Evolutionary conservation across 2,797 vertebrate species (phyloP).

Genomic region (Eospalax fontanierii): DNA sequence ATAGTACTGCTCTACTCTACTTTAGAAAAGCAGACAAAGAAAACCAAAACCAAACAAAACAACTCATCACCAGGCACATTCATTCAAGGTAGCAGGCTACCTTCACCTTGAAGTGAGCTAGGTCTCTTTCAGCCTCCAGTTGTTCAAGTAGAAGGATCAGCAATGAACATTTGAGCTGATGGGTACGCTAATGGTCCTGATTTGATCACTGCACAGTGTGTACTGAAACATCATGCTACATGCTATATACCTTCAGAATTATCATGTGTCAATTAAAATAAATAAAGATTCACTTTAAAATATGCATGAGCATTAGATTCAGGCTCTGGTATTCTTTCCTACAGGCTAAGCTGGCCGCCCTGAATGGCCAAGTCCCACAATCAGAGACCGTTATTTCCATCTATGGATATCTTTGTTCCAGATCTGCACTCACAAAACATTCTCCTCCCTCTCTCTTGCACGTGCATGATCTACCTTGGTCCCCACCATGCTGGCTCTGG

Average conservation of each 20-base stretch:
- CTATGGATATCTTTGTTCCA: background rate
- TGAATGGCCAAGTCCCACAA: background rate
- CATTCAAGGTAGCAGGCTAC: background rate
- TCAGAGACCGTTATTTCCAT: background rate
- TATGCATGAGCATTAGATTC: background rate
- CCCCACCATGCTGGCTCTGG: background rate
- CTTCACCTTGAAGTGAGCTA: background rate
- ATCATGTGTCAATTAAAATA: no score
- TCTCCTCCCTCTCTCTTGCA: background rate
- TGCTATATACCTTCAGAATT: background rate
- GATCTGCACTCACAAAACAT: background rate
- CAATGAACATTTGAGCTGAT: background rate
- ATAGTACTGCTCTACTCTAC: background rate
- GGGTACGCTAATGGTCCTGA: background rate
- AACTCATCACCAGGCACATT: background rate
- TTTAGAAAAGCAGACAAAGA: background rate
- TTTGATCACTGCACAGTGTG: background rate
- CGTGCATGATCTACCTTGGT: fast-evolving
- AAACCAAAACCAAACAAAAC: no score
- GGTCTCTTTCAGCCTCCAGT: background rate
- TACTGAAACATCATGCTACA: background rate
- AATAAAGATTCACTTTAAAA: background rate
- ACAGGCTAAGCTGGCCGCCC: background rate
- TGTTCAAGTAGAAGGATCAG: background rate
- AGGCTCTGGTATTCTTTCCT: background rate